Evolutionary conservation across 2,888 invertebrate genomes (phyloP), one percentile per base, ranked within the genome.

Genomic region (Cephus sareptanus): DNA sequence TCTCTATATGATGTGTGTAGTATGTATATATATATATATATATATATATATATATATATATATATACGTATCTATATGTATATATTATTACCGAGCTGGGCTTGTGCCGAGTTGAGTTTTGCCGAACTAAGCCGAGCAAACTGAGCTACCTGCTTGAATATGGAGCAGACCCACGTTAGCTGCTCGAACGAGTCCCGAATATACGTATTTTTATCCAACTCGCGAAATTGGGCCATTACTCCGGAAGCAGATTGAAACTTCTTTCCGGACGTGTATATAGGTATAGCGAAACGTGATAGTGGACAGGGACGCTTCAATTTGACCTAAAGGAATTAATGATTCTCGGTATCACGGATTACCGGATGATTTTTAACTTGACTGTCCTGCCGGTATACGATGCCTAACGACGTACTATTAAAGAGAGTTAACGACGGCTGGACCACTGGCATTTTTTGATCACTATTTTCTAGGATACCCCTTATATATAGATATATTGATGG

Each of bases 361-460:
- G 78, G 81, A 79, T 76, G 76, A 75, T 79, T 77, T 83, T 82
- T 84, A 81, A 79, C 81, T 33, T 23, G n/a, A 30, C 30, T 35
- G 34, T 74, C 74, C 80, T 81, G 78, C 77, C 79, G 83, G 83
- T 87, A 87, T 88, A 87, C 86, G 85, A 86, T 86, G 85, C 85
- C 87, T 89, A 89, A 89, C 89, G 89, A 89, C 85, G 85, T 82
- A 85, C 87, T 86, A 88, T 89, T 89, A 89, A 89, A 89, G 84
- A 86, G 84, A 86, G 87, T 89, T 89, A 89, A 89, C 89, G 89
- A 89, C 88, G 85, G 83, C 56, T 56, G 56, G 23, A 56, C 9
- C 23, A 56, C 9, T 56, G 56, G 56, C 23, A 56, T 56, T 56
- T 56, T 56, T 56, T 56, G 2, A 56, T 56, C 23, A 81, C 82